phyloP scores from a whole-genome alignment of 1,140 invertebrate species.

The Drosophila jambulina region DNA sequence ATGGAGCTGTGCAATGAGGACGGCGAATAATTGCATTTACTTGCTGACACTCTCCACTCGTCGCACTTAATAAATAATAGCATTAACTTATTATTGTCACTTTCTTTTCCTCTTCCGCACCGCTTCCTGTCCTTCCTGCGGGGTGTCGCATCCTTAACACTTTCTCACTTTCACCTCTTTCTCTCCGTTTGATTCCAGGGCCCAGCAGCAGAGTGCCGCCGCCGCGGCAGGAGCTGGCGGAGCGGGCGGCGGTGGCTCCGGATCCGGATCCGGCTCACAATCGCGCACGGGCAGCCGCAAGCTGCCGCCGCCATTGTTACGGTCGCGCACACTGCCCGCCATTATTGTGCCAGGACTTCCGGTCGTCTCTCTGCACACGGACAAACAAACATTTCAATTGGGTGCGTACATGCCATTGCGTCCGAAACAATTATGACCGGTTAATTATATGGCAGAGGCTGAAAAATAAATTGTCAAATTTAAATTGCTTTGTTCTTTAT shows the following conservation, averaged over 20 bases:
- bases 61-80: slow-evolving; percentile 68
- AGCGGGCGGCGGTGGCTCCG: slow-evolving; percentile 84
- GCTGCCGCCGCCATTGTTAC: slow-evolving; percentile 90
- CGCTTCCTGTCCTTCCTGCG: neutral
- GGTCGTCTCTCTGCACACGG: slow-evolving; percentile 93
- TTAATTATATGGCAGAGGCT: slow-evolving; percentile 1
- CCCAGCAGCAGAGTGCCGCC: slow-evolving; percentile 86
- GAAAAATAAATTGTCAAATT: neutral
- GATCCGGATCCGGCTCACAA: slow-evolving; percentile 72
- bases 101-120: slow-evolving; percentile 43
- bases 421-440: slow-evolving; percentile 4
- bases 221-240: slow-evolving; percentile 86
- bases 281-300: slow-evolving; percentile 82
- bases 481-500: neutral
- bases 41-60: slow-evolving; percentile 41
- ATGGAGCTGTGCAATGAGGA: slow-evolving; percentile 27
- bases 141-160: slow-evolving; percentile 36
- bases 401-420: slow-evolving; percentile 59
- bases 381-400: slow-evolving; percentile 86
- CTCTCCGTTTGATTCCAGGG: slow-evolving; percentile 52
- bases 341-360: slow-evolving; percentile 95
- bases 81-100: slow-evolving; percentile 76
- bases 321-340: slow-evolving; percentile 94
- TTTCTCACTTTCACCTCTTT: slow-evolving; percentile 26
- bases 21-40: slow-evolving; percentile 69